These are phyloP conservation scores for Chrosomus eos DNA, from an alignment of 2,797 vertebrate species.

Conservation along the genomic window DNA sequence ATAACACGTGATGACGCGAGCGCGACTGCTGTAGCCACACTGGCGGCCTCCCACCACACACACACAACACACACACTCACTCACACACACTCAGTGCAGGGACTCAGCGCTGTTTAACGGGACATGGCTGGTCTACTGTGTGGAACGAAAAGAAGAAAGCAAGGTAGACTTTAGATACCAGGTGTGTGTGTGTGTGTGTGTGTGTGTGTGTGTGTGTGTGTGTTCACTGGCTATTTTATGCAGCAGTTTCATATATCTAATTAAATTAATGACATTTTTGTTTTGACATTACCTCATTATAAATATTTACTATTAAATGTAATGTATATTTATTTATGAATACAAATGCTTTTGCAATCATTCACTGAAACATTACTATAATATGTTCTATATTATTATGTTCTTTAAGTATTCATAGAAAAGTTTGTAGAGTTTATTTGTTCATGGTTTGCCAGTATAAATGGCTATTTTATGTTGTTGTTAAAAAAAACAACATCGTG, in stretches of 20 bases:
- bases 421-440: background rate
- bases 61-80: slow-evolving; percentile 2
- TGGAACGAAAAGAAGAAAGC: slow-evolving; percentile 85
- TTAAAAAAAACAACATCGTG: background rate
- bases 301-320: background rate
- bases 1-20: slow-evolving; percentile 76
- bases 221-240: background rate
- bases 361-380: background rate
- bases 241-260: background rate
- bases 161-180: slow-evolving; percentile 71
- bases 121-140: slow-evolving; percentile 88
- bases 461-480: background rate
- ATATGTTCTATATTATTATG: background rate
- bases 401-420: background rate
- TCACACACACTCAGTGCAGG: slow-evolving; percentile 27
- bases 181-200: background rate
- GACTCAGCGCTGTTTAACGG: slow-evolving; percentile 42
- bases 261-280: background rate
- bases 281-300: background rate
- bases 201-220: background rate
- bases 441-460: background rate
- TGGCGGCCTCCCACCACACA: slow-evolving; percentile 57
- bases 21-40: slow-evolving; percentile 67
- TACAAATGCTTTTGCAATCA: background rate
- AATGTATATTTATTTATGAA: background rate